Evolutionary conservation across 2,113 vertebrate species (phyloP).

Genomic region (Buteo buteo): DNA sequence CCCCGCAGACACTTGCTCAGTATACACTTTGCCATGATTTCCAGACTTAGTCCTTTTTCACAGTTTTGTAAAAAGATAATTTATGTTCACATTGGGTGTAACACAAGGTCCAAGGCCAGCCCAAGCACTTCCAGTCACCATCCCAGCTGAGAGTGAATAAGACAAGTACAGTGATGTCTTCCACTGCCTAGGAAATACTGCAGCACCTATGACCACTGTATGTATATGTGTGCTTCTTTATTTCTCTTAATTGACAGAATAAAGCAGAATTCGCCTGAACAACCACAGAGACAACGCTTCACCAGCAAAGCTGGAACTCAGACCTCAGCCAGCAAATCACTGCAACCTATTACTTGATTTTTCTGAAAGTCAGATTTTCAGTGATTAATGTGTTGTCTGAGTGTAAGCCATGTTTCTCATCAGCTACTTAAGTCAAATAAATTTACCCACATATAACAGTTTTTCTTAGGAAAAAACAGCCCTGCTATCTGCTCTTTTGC

Average conservation of each 20-base stretch:
- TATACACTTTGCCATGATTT: constrained; percentile 40
- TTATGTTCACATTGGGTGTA: background rate
- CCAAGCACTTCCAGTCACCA: accelerated
- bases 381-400: background rate
- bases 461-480: background rate
- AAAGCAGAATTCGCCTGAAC: background rate
- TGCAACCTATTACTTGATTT: background rate
- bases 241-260: background rate
- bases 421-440: background rate
- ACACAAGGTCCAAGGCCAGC: background rate
- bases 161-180: background rate
- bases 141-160: background rate
- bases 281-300: background rate
- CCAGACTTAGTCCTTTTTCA: background rate
- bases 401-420: background rate
- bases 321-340: background rate
- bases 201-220: background rate
- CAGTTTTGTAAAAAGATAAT: constrained; percentile 22
- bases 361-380: background rate
- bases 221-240: background rate
- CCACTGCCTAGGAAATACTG: background rate
- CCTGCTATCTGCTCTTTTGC: background rate
- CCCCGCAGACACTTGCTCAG: constrained; percentile 39
- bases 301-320: background rate
- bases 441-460: background rate